A percentile compares a stretch with the other conserved stretches of the same genome.
These are phyloP conservation scores for Lasioglossum villosulum DNA, from an alignment of 2,888 invertebrate genomes.

Conservation along the genomic window DNA sequence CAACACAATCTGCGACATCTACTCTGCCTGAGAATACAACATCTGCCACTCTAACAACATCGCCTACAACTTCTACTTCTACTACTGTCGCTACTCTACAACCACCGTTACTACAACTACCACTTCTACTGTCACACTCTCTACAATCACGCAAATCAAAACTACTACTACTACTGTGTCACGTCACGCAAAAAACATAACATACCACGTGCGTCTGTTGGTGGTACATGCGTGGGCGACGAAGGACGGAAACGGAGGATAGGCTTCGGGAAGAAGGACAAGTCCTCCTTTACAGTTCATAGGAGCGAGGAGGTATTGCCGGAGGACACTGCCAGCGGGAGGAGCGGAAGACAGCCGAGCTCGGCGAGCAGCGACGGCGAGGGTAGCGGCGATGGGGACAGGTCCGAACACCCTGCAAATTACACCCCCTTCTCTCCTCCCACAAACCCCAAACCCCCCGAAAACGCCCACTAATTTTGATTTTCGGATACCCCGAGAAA, in stretches of 20 bases:
- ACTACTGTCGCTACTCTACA: conserved; percentile 21
- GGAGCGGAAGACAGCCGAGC: conserved; percentile 90
- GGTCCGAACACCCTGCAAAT: conserved; percentile 86
- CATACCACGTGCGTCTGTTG: conserved; percentile 82
- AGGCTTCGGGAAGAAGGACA: conserved; percentile 97
- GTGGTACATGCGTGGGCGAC: conserved; percentile 84
- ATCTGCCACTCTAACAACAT: conserved; percentile 18
- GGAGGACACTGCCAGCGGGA: conserved; percentile 87
- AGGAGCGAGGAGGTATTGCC: conserved; percentile 99
- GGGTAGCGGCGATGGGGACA: conserved; percentile 93
- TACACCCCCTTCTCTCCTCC: conserved; percentile 27
- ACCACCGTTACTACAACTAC: conserved; percentile 22
- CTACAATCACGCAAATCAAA: conserved; percentile 14
- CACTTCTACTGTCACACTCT: not conserved
- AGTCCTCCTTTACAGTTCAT: conserved; percentile 98
- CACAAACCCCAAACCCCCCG: not conserved
- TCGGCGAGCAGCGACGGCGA: conserved; percentile 97
- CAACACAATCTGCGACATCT: not conserved
- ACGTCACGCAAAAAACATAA: conserved; percentile 76
- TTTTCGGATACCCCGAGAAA: not conserved
- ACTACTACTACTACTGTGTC: conserved; percentile 51
- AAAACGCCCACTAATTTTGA: not conserved
- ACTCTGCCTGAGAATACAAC: conserved; percentile 20
- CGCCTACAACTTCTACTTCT: conserved; percentile 15
- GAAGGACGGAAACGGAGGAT: conserved; percentile 97